Conservation (phyloP, 2,797 vertebrate species). For the Sparidentex hasta region DNA sequence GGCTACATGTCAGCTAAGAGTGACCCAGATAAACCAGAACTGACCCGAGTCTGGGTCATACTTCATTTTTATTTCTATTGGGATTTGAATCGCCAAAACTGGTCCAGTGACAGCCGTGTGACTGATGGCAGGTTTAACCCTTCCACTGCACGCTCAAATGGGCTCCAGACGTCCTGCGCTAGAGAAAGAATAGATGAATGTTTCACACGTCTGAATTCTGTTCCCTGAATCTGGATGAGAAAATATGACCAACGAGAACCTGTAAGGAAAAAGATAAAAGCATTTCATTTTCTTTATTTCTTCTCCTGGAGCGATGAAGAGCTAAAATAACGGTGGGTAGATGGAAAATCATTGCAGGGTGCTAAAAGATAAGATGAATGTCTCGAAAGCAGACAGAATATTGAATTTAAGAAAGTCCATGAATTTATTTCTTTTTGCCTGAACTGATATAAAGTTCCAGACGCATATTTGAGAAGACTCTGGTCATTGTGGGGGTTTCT, state of each 20-base stretch:
- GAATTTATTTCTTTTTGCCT: not conserved
- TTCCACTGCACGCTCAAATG: not conserved
- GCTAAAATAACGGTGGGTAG: not conserved
- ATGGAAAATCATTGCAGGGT: constrained; percentile 2
- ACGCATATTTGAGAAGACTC: not conserved
- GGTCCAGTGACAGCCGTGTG: not conserved
- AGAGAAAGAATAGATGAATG: not conserved
- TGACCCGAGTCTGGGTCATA: too few relatives aligned
- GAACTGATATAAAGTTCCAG: not conserved
- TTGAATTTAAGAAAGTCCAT: not conserved
- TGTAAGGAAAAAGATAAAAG: constrained; percentile 1
- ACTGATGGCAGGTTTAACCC: not conserved
- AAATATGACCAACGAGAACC: not conserved
- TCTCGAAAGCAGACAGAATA: not conserved
- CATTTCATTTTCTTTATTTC: not conserved
- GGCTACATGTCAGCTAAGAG: too few relatives aligned
- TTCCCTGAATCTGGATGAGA: not conserved
- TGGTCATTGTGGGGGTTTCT: constrained; percentile 2
- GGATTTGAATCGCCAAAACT: too few relatives aligned
- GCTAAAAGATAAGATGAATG: not conserved
- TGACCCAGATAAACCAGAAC: too few relatives aligned
- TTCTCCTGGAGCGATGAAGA: not conserved
- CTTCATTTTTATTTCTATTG: too few relatives aligned
- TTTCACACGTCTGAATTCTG: not conserved
- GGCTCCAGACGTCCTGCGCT: not conserved